Base-by-base conservation (phyloP, 2,113 vertebrate genomes). In the Dryoscopus gambensis region DNA sequence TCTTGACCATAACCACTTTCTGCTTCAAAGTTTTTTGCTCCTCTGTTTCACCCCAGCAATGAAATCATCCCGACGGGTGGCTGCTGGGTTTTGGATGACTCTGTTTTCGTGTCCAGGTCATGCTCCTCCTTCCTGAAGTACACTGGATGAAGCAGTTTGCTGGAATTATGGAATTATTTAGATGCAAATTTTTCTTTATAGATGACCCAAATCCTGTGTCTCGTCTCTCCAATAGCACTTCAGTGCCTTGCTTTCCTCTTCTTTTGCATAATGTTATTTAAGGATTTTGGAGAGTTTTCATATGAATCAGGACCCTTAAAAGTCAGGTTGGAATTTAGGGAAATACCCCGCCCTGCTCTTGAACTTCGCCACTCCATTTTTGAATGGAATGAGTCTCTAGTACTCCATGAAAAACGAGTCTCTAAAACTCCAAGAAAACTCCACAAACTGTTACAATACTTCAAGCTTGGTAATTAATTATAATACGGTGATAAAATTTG, bases 1-100 rank as follows among this genome's bases (percentile, higher is more conserved):
- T 90, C 90, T 91, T 96, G 86, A 91, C 95, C 95, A 57, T 2
- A 63, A 62, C 73, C 67, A 33, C 70, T 93, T 89, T 76, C 69
- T 71, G 89, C 86, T 55, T 71, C 86, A 18, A 87, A 76, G 55
- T 83, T 94, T 82, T 85, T 87, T 95, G 62, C 90, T 97, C 92
- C 56, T 84, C 76, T 85, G 35, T 95, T 93, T 96, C 93, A 88
- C 83, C 85, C 87, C 73, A 87, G 89, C 77, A 49, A 5, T 95
- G 94, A 95, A 96, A 71, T 94, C 78, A 93, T 84, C 57, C 56
- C 56, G 15, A 11, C 9, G 15, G 35, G 22, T 23, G 3, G 21
- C 80, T 74, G 60, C 83, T 85, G 49, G 59, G 60, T 84, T 70
- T 91, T 76, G 86, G 79, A 52, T 56, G 53, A 13, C 82, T 47